Evolutionary conservation across 2,888 invertebrate species (phyloP).

Genomic region (Polydrusus pterygomalis): DNA sequence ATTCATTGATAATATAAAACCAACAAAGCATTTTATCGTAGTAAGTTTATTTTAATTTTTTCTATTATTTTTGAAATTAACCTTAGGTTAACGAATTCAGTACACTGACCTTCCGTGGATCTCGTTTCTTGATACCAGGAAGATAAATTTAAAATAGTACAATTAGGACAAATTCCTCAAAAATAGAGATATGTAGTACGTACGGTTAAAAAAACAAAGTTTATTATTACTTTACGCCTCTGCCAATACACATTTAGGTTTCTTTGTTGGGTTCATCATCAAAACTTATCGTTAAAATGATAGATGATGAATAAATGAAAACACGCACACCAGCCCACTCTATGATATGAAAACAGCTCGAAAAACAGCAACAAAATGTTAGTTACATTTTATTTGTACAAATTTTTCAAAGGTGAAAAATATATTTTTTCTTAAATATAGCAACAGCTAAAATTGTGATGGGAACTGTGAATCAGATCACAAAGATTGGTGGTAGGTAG

Average conservation of each 20-base stretch:
- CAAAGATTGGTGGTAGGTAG: too few relatives aligned
- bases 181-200: background rate
- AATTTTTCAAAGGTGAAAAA: too few relatives aligned
- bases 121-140: background rate
- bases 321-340: too few relatives aligned
- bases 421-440: too few relatives aligned
- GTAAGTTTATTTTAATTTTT: background rate
- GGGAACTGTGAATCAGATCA: too few relatives aligned
- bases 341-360: too few relatives aligned
- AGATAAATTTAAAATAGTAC: constrained; percentile 18
- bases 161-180: background rate
- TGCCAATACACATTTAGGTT: background rate
- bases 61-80: background rate
- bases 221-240: background rate
- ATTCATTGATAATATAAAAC: constrained; percentile 18
- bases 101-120: background rate
- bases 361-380: too few relatives aligned
- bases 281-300: too few relatives aligned
- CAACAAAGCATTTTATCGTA: constrained; percentile 17
- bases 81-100: constrained; percentile 4
- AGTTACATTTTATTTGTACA: too few relatives aligned
- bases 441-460: too few relatives aligned
- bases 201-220: background rate
- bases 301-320: too few relatives aligned
- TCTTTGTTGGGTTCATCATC: too few relatives aligned